Evolutionary conservation across 2,888 invertebrate species (phyloP), one percentile per base, ranked within the genome.

Genomic region (Hydraecia micacea): DNA sequence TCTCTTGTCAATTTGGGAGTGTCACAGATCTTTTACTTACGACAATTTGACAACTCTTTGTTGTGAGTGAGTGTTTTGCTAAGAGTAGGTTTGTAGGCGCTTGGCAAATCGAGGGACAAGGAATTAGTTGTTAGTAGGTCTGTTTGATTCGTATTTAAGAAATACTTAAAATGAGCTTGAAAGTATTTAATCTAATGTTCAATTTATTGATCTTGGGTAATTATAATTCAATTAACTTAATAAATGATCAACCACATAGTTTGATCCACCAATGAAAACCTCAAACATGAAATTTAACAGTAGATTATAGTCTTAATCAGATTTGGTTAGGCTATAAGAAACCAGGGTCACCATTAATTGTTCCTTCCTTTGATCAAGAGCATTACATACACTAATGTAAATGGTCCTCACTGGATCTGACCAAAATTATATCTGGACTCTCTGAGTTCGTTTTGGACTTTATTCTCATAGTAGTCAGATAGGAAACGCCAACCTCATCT

Each of bases 21-120:
- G 88, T 85, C 85, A 80, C 82, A 85, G 89, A 87, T 90, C 90
- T 93, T 93, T 94, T 92, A 93, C 92, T 93, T 91, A 90, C 77
- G 86, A 62, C 86, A 86, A 89, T 89, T 75, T 84, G 79, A 77
- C 68, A 63, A 78, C 58, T 78, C 68, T 80, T 82, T 89, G 87
- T 83, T 81, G 79, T 66, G 52, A 63, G 70, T 13, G 78, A 66
- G 73, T 75, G 79, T 81, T 81, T 89, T 88, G 88, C 89, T 73
- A 9, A 28, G 18, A 75, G 42, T 67, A 52, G n/a, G 21, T 77
- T 49, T 73, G 70, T 68, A 89, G 88, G 89, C 86, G 86, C 46
- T 82, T 63, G 0, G 28, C 2, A 49, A 69, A 69, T 63, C 21
- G 13, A 69, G 6, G 28, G 25, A 81, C 75, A 65, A n/a, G 3